Percentiles rank a stretch among this genome's conserved stretches.
phyloP scores from a whole-genome alignment of 2,113 vertebrate species.

The Limnothrissa miodon region DNA sequence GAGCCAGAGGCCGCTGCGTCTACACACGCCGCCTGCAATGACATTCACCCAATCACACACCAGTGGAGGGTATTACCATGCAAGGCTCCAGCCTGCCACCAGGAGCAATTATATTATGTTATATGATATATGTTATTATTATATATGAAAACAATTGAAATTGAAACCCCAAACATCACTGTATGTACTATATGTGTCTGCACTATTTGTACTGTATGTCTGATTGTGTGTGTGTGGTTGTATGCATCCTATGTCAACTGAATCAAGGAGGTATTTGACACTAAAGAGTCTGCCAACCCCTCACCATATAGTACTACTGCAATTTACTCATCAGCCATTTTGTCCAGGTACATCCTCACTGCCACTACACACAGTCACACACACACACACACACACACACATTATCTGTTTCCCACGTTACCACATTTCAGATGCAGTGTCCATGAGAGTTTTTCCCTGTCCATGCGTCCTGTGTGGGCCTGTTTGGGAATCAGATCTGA shows the following conservation, averaged over 20 bases:
- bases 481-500: neutral
- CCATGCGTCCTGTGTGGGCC: neutral
- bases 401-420: neutral
- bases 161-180: too few species aligned
- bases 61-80: too few species aligned
- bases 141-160: too few species aligned
- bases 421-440: neutral
- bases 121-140: too few species aligned
- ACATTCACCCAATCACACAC: too few species aligned
- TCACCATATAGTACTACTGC: slow-evolving; percentile 38
- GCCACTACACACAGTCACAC: neutral
- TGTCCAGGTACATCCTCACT: slow-evolving; percentile 15
- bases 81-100: too few species aligned
- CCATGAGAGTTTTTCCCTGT: neutral
- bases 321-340: slow-evolving; percentile 32
- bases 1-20: too few species aligned
- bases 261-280: slow-evolving; percentile 70
- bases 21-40: too few species aligned
- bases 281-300: slow-evolving; percentile 73
- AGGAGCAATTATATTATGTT: too few species aligned
- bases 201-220: neutral
- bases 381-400: slow-evolving; percentile 3
- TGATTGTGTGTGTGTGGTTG: slow-evolving; percentile 25
- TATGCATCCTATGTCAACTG: slow-evolving; percentile 69
- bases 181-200: too few species aligned